Conservation (phyloP, 2,888 invertebrate species). For the Papilio demoleus region DNA sequence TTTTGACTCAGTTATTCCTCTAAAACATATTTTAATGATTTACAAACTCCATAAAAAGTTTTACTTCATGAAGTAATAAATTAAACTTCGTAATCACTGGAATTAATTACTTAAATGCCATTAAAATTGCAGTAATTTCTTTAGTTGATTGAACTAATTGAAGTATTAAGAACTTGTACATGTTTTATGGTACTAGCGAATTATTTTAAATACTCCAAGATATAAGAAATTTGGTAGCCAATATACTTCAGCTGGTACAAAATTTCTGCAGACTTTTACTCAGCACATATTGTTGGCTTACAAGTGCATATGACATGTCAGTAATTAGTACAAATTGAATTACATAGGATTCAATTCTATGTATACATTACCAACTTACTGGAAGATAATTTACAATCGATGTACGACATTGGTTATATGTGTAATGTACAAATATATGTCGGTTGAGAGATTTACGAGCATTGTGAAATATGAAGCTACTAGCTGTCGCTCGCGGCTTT, state of each 20-base stretch:
- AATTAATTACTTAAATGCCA: background rate
- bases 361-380: background rate
- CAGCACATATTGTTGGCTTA: background rate
- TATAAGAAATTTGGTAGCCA: too few species aligned
- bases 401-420: background rate
- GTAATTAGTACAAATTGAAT: background rate
- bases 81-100: background rate
- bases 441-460: background rate
- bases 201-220: background rate
- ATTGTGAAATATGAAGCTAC: too few species aligned
- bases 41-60: too few species aligned
- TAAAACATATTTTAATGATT: too few species aligned
- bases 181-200: background rate
- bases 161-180: background rate
- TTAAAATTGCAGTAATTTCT: background rate
- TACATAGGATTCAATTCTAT: slow-evolving; percentile 5
- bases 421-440: background rate
- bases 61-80: slow-evolving; percentile 4
- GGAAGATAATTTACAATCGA: background rate
- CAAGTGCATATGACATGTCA: background rate
- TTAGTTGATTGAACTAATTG: background rate
- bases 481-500: too few species aligned
- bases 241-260: too few species aligned
- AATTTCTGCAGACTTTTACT: too few species aligned
- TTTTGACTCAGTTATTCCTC: too few species aligned